Base-by-base conservation (phyloP, 2,113 vertebrate genomes). In the Picathartes gymnocephalus region DNA sequence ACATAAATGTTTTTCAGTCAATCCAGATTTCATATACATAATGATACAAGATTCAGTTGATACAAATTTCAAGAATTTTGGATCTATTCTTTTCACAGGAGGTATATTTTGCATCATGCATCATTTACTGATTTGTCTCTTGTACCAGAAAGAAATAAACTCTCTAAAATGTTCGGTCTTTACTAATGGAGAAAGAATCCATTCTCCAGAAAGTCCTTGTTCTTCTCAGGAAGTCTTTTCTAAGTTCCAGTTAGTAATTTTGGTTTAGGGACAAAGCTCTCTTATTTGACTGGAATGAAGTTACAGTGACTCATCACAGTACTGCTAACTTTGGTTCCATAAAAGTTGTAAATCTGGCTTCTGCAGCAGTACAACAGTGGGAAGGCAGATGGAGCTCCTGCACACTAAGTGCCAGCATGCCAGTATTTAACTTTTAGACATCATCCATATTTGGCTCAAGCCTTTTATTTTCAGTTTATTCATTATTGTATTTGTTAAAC, bases 301-400 rank as follows among this genome's bases (percentile, higher is more conserved):
- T 82, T 85, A 28, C n/a, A 62, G 39, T 72, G 79, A 91, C 60
- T 92, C 90, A 90, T 81, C 65, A 21, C 20, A 42, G 24, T 20
- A 14, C 42, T n/a, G 37, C 69, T 83, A 64, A 53, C 44, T 94
- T 37, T 5, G 25, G 20, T 73, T 78, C 62, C 47, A 28, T 33
- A 40, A 80, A 68, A 13, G 6, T 44, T 88, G 74, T 27, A 81
- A 27, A n/a, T 81, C n/a, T n/a, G 24, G 19, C 19, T 70, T 54
- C 66, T 86, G 81, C 81, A 91, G 87, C 89, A 96, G 71, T 97
- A 92, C 92, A 30, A 13, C 42, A 86, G 30, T 21, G 92, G 92
- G 88, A 79, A 76, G 92, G 85, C 92, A 97, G 97, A 81, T 92
- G 95, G 97, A 94, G 95, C 93, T 93, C 87, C 79, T 93, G 92